These are phyloP conservation scores for Tinamus major DNA, from an alignment of 2,797 vertebrate species.

Conservation along the genomic window DNA sequence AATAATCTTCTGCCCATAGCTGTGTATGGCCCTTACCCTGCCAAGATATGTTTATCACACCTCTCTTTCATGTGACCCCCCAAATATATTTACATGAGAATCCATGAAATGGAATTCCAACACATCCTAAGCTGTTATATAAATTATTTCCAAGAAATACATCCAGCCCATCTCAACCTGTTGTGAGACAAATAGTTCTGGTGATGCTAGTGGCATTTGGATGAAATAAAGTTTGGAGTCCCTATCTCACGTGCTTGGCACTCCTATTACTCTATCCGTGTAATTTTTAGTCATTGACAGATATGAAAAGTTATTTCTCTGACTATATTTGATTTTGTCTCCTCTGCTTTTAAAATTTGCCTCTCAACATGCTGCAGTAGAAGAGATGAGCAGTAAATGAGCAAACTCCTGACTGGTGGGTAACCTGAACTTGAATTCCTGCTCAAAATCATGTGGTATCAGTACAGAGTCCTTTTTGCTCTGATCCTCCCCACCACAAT, in stretches of 20 bases:
- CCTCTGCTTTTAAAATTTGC: background rate
- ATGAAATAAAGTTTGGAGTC: no score
- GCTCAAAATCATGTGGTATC: background rate
- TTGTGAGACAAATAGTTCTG: background rate
- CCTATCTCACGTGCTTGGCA: background rate
- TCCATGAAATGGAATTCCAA: no score
- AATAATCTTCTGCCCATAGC: background rate
- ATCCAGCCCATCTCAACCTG: background rate
- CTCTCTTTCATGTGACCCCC: background rate
- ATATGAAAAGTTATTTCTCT: background rate
- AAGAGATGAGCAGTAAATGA: background rate
- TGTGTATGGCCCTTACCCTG: background rate
- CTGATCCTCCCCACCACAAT: fast-evolving
- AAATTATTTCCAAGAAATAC: no score
- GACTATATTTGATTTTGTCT: background rate
- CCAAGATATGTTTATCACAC: background rate
- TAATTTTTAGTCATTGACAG: background rate
- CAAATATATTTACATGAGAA: no score
- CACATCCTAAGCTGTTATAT: no score
- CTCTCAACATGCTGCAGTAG: background rate
- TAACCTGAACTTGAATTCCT: background rate
- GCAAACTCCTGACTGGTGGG: background rate
- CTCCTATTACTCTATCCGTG: background rate
- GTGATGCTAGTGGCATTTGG: background rate
- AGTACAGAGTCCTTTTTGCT: background rate